These are phyloP conservation scores for Melanotus villosus DNA, from an alignment of 2,888 invertebrate species.

Conservation along the genomic window DNA sequence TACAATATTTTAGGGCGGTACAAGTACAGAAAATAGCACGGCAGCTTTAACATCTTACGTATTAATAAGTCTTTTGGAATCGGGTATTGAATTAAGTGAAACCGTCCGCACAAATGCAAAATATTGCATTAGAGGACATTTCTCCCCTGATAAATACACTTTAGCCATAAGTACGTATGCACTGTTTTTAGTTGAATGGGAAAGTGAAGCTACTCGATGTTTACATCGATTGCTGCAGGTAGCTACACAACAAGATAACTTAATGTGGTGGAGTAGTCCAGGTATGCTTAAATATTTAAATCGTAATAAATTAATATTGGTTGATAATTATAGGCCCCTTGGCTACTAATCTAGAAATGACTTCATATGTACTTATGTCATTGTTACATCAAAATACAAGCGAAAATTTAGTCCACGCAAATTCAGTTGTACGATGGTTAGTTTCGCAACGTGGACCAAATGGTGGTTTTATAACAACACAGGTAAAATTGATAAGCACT, in stretches of 20 bases:
- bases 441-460: conserved; percentile 76
- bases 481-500: conserved; percentile 67
- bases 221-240: conserved; percentile 66
- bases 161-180: conserved; percentile 71
- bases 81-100: conserved; percentile 70
- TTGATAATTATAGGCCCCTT: conserved; percentile 66
- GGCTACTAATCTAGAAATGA: conserved; percentile 78
- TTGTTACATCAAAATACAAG: conserved; percentile 70
- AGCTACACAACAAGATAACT: conserved; percentile 66
- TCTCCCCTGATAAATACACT: conserved; percentile 70
- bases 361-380: conserved; percentile 77
- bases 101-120: conserved; percentile 72
- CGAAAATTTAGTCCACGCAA: conserved; percentile 70
- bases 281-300: conserved; percentile 54
- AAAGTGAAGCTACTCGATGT: conserved; percentile 65
- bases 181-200: conserved; percentile 68
- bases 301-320: not conserved
- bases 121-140: conserved; percentile 70
- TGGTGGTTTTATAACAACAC: conserved; percentile 84
- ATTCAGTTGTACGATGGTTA: conserved; percentile 81
- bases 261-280: conserved; percentile 71
- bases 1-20: conserved; percentile 69
- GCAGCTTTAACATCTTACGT: conserved; percentile 80
- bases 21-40: conserved; percentile 71
- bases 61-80: conserved; percentile 76